Evolutionary conservation across 2,113 vertebrate genomes (phyloP).

Genomic region (Labeo rohita): DNA sequence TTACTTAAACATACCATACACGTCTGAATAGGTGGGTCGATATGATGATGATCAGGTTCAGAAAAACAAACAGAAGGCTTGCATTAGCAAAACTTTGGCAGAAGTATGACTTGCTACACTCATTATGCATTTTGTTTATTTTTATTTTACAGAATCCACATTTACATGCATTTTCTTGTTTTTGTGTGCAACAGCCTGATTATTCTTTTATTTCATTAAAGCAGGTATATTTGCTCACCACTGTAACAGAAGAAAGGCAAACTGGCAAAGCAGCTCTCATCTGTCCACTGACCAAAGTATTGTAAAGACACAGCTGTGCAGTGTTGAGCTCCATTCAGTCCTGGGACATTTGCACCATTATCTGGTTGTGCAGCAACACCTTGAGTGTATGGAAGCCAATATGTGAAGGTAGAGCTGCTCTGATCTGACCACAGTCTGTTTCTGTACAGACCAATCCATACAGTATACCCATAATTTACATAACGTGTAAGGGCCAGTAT

Average conservation of each 20-base stretch:
- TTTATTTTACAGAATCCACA: background rate
- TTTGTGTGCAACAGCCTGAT: background rate
- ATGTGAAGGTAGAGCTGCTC: background rate
- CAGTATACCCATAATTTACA: background rate
- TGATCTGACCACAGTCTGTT: slow-evolving; percentile 59
- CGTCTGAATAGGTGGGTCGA: background rate
- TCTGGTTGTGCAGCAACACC: background rate
- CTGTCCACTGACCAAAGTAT: slow-evolving; percentile 26
- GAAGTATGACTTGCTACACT: background rate
- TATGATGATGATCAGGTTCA: background rate
- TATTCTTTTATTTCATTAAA: background rate
- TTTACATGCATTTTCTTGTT: background rate
- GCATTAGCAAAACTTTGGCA: background rate
- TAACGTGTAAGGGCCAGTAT: slow-evolving; percentile 7
- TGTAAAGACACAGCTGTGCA: slow-evolving; percentile 30
- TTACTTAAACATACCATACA: background rate
- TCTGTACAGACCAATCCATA: slow-evolving; percentile 61
- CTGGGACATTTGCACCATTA: slow-evolving; percentile 8
- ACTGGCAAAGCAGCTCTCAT: slow-evolving; percentile 18
- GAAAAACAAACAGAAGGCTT: background rate
- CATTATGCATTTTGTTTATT: background rate
- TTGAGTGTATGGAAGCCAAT: slow-evolving; percentile 37
- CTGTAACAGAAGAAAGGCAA: slow-evolving; percentile 45
- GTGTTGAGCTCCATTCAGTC: background rate
- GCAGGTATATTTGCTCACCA: slow-evolving; percentile 11